Evolutionary conservation across 2,888 invertebrate species (phyloP).

Genomic region (Brachynemurus nebulosus): DNA sequence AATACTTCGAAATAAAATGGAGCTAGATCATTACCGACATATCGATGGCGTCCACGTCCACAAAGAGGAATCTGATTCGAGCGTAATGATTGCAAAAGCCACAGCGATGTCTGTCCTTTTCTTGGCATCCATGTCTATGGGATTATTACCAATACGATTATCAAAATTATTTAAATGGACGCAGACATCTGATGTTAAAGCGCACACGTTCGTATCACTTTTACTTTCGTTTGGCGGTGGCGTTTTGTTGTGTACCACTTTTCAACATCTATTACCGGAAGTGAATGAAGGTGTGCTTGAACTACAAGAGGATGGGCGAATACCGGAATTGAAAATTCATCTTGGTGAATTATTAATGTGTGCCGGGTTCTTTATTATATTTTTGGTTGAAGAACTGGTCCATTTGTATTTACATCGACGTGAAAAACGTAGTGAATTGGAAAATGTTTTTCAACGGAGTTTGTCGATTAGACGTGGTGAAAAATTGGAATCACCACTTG

Average conservation of each 20-base stretch:
- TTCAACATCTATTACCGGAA: constrained; percentile 69
- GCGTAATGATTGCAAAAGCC: constrained; percentile 54
- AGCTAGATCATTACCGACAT: too few species aligned
- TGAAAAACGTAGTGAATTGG: constrained; percentile 27
- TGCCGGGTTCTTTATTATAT: constrained; percentile 61
- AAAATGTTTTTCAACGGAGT: constrained; percentile 23
- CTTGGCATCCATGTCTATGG: constrained; percentile 58
- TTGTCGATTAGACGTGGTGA: constrained; percentile 25
- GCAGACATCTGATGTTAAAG: constrained; percentile 33
- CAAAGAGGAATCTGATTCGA: constrained; percentile 23
- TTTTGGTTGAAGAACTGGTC: constrained; percentile 65
- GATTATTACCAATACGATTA: constrained; percentile 57
- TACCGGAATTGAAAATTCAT: constrained; percentile 43
- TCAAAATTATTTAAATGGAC: constrained; percentile 50
- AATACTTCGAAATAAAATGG: too few species aligned
- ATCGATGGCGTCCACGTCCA: too few species aligned
- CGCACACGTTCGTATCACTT: constrained; percentile 37
- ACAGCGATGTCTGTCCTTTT: constrained; percentile 69
- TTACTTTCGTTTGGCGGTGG: constrained; percentile 75
- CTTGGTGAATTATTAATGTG: constrained; percentile 61
- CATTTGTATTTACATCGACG: constrained; percentile 50
- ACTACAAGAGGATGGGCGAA: constrained; percentile 34
- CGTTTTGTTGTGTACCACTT: constrained; percentile 66
- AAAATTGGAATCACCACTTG: constrained; percentile 10
- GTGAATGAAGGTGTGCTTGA: constrained; percentile 52